A percentile compares a stretch with the other conserved stretches of the same genome.
Conservation (phyloP, 2,113 vertebrate genomes). For the Prionailurus bengalensis region DNA sequence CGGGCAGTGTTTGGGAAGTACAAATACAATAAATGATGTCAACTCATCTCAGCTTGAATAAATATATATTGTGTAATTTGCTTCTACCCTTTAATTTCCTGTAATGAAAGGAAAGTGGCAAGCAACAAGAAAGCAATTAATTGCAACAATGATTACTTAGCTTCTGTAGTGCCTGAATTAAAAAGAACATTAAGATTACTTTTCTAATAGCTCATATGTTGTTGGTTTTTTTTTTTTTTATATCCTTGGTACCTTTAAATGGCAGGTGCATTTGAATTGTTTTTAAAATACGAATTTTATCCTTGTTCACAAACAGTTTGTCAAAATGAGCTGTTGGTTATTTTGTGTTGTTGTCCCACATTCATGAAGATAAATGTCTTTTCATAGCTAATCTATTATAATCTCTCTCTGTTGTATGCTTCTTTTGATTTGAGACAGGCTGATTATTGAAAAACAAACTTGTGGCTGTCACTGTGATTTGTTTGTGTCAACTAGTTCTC, state of each 20-base stretch:
- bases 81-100: constrained; percentile 71
- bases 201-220: constrained; percentile 62
- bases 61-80: constrained; percentile 68
- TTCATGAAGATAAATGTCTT: constrained; percentile 69
- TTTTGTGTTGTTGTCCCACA: background rate
- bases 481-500: background rate
- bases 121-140: constrained; percentile 76
- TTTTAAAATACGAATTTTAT: constrained; percentile 27
- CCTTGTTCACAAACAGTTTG: constrained; percentile 32
- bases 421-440: constrained; percentile 50
- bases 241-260: constrained; percentile 66
- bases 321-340: constrained; percentile 32
- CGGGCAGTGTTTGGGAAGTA: constrained; percentile 22
- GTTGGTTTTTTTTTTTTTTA: background rate
- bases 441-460: constrained; percentile 17
- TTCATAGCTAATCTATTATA: constrained; percentile 24
- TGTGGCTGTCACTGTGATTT: background rate
- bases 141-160: constrained; percentile 62
- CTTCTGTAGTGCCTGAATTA: constrained; percentile 53
- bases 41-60: constrained; percentile 63
- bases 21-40: constrained; percentile 58
- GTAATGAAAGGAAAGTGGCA: constrained; percentile 69
- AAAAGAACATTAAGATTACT: constrained; percentile 70
- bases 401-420: constrained; percentile 22
- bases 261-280: constrained; percentile 39